Evolutionary conservation across 2,888 invertebrate genomes (phyloP), one percentile per base, ranked within the genome.

Genomic region (Eupelmus urozonus): DNA sequence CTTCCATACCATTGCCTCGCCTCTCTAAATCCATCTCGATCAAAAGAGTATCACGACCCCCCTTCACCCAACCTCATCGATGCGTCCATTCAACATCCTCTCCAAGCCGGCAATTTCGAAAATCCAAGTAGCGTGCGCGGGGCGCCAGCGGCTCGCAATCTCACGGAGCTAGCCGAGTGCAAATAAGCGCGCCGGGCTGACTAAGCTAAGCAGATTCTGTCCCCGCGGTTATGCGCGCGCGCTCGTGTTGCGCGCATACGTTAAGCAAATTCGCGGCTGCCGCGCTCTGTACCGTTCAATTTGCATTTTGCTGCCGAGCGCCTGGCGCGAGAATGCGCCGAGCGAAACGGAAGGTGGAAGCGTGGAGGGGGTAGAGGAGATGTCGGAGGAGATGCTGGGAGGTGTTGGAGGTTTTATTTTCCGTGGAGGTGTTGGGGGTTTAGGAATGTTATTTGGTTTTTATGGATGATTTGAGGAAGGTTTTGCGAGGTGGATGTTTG

Each of bases 241-340:
- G 42, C 23, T 18, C 9, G 57, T 25, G 25, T 40, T 49, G 63
- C 29, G 71, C 67, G 72, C 72, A 72, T 67, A 72, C 49, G 72
- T 78, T 78, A 73, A 67, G 78, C 62, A 78, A 78, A 78, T 78
- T 78, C 67, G 67, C 78, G 49, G 57, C 53, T 27, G 16, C 40
- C 3, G 51, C 59, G 9, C 20, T n/a, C 5, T 34, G 1, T 23
- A 3, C 25, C 11, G n/a, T 34, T 34, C 60, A n/a, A 77, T 77
- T 67, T 77, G 55, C 72, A 77, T 72, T 77, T 59, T 59, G 55
- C 55, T 40, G 11, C 16, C 34, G 49, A 18, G 49, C 20, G 23
- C 62, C 23, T 13, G 16, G 4, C 40, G 40, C 13, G 45, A 2
- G 27, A n/a, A 27, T 25, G 16, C 25, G 25, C 13, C 13, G n/a